Percentiles rank a stretch among this genome's conserved stretches.
phyloP scores from a whole-genome alignment of 2,113 vertebrate genomes.

The Nothobranchius kuhntae region DNA sequence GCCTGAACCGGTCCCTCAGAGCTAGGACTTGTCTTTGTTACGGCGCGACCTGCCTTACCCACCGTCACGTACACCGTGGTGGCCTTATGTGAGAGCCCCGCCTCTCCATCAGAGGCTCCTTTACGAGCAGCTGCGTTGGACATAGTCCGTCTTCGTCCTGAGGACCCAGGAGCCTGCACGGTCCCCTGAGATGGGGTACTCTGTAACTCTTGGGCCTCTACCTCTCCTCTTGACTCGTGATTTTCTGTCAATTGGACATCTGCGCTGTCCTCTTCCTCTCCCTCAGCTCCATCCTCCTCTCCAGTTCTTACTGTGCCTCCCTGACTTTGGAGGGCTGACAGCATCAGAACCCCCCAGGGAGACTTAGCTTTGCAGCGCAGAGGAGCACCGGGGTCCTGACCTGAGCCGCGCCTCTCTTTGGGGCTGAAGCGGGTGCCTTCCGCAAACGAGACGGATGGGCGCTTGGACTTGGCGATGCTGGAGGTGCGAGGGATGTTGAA shows the following conservation, averaged over 20 bases:
- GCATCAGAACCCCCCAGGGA: constrained; percentile 76
- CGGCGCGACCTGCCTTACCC: constrained; percentile 73
- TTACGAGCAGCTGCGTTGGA: constrained; percentile 73
- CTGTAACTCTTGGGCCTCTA: constrained; percentile 43
- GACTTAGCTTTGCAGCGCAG: constrained; percentile 81
- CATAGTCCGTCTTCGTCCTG: constrained; percentile 62
- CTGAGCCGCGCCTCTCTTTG: constrained; percentile 76
- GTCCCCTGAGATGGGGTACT: constrained; percentile 38
- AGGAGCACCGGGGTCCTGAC: constrained; percentile 73
- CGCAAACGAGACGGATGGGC: constrained; percentile 94
- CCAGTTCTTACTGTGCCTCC: constrained; percentile 48
- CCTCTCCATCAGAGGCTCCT: constrained; percentile 66
- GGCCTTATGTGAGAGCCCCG: constrained; percentile 56
- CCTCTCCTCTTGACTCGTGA: constrained; percentile 37
- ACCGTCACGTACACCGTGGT: constrained; percentile 90
- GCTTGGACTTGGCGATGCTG: constrained; percentile 92
- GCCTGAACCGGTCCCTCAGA: constrained; percentile 84
- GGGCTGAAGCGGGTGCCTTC: constrained; percentile 92
- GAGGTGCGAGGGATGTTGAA: constrained; percentile 95
- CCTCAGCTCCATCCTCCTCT: constrained; percentile 49
- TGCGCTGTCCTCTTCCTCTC: constrained; percentile 39
- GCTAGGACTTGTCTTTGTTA: constrained; percentile 55
- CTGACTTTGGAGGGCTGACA: constrained; percentile 69
- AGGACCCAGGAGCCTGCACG: constrained; percentile 53
- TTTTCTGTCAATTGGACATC: constrained; percentile 21